These are phyloP conservation scores for Chlamydotis undulata DNA, from an alignment of 2,113 vertebrate genomes.

Conservation along the genomic window DNA sequence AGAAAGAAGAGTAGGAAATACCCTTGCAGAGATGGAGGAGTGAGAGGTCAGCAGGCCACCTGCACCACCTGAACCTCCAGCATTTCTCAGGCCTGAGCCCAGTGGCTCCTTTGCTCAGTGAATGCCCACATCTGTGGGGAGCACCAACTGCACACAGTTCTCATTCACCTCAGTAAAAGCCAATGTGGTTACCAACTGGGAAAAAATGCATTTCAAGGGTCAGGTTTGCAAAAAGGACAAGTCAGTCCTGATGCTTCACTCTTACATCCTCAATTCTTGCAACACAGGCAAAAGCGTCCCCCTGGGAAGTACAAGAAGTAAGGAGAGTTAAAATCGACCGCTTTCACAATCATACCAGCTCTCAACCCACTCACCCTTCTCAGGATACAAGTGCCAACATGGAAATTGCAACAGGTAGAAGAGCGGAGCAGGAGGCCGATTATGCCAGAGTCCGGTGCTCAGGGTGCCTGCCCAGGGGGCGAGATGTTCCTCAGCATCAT, in stretches of 20 bases:
- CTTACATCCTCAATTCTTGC: background rate
- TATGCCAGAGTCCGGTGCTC: rapidly evolving
- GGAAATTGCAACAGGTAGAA: rapidly evolving
- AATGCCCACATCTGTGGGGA: rapidly evolving
- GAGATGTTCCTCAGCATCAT: background rate
- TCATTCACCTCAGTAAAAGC: background rate
- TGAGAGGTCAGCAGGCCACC: background rate
- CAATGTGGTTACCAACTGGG: rapidly evolving
- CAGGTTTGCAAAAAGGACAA: background rate
- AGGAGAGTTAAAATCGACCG: rapidly evolving
- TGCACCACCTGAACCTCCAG: background rate
- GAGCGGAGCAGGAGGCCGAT: rapidly evolving
- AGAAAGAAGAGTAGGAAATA: background rate
- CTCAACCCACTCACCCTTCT: rapidly evolving
- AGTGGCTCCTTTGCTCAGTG: rapidly evolving
- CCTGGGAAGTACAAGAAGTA: rapidly evolving
- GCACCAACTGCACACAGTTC: rapidly evolving
- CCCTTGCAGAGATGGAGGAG: background rate
- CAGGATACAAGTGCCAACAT: rapidly evolving
- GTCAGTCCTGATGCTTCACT: background rate
- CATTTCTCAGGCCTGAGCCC: rapidly evolving
- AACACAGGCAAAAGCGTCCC: background rate
- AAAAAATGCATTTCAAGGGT: background rate
- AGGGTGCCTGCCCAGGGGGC: rapidly evolving
- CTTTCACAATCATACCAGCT: background rate